phyloP scores from a whole-genome alignment of 2,888 invertebrate species.

The Aproaerema taeniolella region DNA sequence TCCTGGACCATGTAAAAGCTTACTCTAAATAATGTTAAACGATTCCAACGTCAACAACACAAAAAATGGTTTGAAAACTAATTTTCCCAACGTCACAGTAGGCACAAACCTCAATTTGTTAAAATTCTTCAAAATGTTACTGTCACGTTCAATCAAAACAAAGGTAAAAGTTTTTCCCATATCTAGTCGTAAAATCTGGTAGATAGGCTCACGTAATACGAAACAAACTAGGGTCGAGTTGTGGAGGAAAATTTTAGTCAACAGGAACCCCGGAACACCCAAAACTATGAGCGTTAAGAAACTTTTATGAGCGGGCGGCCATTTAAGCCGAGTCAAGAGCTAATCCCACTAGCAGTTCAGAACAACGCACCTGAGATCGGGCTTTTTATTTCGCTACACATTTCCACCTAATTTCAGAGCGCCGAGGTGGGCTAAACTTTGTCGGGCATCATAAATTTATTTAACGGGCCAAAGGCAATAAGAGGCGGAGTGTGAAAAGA shows the following conservation, averaged over 20 bases:
- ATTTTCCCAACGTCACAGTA: no score
- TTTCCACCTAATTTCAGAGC: constrained; percentile 71
- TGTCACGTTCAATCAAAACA: no score
- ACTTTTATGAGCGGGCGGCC: constrained; percentile 68
- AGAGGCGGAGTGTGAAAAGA: constrained; percentile 77
- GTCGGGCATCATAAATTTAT: constrained; percentile 77
- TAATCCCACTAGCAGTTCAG: constrained; percentile 53
- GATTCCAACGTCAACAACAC: no score
- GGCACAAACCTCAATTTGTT: no score
- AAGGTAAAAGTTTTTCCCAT: constrained; percentile 43
- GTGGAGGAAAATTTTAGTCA: constrained; percentile 55
- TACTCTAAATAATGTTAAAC: no score
- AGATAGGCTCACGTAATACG: constrained; percentile 48
- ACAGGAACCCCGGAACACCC: constrained; percentile 49
- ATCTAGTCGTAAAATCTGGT: constrained; percentile 40
- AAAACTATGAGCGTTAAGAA: constrained; percentile 70
- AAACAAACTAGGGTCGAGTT: constrained; percentile 46
- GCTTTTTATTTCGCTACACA: constrained; percentile 69
- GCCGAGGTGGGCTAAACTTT: constrained; percentile 73
- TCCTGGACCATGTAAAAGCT: no score
- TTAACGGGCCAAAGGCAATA: constrained; percentile 76
- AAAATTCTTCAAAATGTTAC: no score
- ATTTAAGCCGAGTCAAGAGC: constrained; percentile 70
- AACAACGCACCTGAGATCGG: constrained; percentile 68
- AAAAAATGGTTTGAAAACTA: no score